phyloP scores from a whole-genome alignment of 23 tunicate species.

The Ascidia mentula region DNA sequence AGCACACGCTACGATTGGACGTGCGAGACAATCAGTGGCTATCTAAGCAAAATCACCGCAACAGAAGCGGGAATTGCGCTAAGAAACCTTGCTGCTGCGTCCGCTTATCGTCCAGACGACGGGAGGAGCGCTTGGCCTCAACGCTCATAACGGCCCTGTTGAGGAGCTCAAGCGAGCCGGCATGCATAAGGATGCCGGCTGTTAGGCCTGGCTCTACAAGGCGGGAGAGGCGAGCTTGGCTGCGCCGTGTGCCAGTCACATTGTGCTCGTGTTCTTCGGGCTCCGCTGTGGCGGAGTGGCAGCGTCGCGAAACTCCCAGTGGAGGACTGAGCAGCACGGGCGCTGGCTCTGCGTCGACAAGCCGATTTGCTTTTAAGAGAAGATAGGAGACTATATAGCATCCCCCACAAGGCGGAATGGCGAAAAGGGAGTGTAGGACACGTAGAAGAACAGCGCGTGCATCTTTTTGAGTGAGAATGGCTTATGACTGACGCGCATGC shows the following conservation, averaged over 20 bases:
- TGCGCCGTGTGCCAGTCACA: neutral
- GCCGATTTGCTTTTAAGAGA: neutral
- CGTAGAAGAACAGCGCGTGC: neutral
- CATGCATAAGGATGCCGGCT: conserved; percentile 43
- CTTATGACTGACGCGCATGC: neutral
- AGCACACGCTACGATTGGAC: too few species aligned
- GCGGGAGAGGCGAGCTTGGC: neutral
- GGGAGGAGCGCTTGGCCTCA: conserved; percentile 48
- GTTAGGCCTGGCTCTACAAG: conserved; percentile 8
- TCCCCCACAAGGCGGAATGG: too few species aligned
- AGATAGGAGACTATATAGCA: too few species aligned
- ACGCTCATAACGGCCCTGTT: conserved; percentile 50
- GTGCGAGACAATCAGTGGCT: too few species aligned
- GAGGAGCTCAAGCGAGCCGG: conserved; percentile 46
- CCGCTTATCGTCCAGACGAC: conserved; percentile 21
- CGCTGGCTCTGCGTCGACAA: neutral
- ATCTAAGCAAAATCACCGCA: too few species aligned
- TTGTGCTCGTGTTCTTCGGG: neutral
- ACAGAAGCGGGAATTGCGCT: too few species aligned
- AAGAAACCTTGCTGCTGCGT: conserved; percentile 4
- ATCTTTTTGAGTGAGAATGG: too few species aligned
- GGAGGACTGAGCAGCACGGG: neutral
- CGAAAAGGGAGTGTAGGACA: neutral
- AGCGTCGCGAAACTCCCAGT: neutral
- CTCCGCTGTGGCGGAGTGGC: neutral